phyloP scores from a whole-genome alignment of 2,888 invertebrate genomes.

The Ischnus inquisitorius region DNA sequence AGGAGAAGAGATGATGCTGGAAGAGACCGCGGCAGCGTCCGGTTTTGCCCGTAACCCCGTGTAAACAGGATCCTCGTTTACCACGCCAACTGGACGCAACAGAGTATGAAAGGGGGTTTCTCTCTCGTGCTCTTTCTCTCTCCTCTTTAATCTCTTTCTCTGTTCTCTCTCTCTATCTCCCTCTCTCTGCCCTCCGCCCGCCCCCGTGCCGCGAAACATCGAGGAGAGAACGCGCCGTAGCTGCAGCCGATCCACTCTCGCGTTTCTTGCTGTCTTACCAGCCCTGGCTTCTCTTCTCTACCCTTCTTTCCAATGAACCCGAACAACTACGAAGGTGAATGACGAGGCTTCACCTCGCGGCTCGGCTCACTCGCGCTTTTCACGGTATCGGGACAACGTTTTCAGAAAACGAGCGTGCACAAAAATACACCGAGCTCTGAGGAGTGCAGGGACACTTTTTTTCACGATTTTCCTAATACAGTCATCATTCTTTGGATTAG shows the following conservation, averaged over 20 bases:
- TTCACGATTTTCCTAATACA: not conserved
- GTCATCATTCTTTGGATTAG: no score
- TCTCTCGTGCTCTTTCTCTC: not conserved
- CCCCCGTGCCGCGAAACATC: slow-evolving; percentile 4
- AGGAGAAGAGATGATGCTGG: slow-evolving; percentile 63
- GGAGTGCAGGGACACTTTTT: not conserved
- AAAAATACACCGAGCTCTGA: not conserved
- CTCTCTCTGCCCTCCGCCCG: slow-evolving; percentile 15
- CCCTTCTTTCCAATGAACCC: slow-evolving; percentile 12
- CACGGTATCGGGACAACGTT: slow-evolving; percentile 11
- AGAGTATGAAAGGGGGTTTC: slow-evolving; percentile 69
- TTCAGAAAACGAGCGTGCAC: not conserved
- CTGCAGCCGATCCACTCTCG: slow-evolving; percentile 30
- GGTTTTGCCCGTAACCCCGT: slow-evolving; percentile 78
- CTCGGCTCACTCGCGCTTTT: slow-evolving; percentile 30
- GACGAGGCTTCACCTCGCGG: slow-evolving; percentile 63
- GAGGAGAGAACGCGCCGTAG: slow-evolving; percentile 45
- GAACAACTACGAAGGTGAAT: slow-evolving; percentile 51
- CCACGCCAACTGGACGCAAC: slow-evolving; percentile 73
- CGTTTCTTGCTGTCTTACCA: slow-evolving; percentile 43
- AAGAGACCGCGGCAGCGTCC: slow-evolving; percentile 71
- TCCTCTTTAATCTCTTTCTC: slow-evolving; percentile 33
- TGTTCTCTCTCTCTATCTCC: slow-evolving; percentile 14
- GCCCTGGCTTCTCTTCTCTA: slow-evolving; percentile 21
- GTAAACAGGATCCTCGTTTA: slow-evolving; percentile 80